Evolutionary conservation across 64 coral and sea anemone genomes (phyloP), one percentile per base, ranked within the genome.

Genomic region (Platygyra sinensis): DNA sequence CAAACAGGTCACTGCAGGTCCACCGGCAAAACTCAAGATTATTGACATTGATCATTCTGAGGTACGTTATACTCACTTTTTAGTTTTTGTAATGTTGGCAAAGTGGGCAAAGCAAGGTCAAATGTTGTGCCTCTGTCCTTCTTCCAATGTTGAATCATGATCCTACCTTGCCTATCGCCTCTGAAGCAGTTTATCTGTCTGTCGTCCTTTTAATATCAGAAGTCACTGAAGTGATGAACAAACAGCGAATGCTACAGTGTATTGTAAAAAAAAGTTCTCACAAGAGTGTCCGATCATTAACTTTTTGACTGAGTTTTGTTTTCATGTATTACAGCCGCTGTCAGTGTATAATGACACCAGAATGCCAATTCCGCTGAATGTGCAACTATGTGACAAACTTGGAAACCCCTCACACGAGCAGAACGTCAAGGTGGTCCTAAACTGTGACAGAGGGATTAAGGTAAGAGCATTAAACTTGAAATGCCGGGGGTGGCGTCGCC

Each of bases 381-480:
- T 97, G 67, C 95, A 97, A 64, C 55, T 97, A 71, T 94, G 95
- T 73, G 95, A 97, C 38, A 87, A 67, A 18, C 80, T 75, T 77
- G 95, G 92, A 46, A 97, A 97, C 38, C 78, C 91, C 18, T 76
- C 91, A 16, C 30, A 86, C 77, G 95, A 98, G 31, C 60, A 57
- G 11, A 90, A 92, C 73, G 28, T 98, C 30, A 98, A 98, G 87
- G 83, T 98, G 29, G 93, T 94, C 11, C 28, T 98, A 17, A 95
- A 95, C 52, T 86, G 67, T 17, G 96, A 98, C 82, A 83, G 88
- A 67, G 96, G 96, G 76, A 36, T 98, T 38, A 98, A 94, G 92
- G 92, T 98, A 24, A 67, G 61, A 67, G 52, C 17, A 29, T 69
- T 10, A 69, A 25, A n/a, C n/a, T 14, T 57, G 42, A 46, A 46